Evolutionary conservation across 2,888 invertebrate genomes (phyloP), one percentile per base, ranked within the genome.

Genomic region (Notodonta dromedarius): DNA sequence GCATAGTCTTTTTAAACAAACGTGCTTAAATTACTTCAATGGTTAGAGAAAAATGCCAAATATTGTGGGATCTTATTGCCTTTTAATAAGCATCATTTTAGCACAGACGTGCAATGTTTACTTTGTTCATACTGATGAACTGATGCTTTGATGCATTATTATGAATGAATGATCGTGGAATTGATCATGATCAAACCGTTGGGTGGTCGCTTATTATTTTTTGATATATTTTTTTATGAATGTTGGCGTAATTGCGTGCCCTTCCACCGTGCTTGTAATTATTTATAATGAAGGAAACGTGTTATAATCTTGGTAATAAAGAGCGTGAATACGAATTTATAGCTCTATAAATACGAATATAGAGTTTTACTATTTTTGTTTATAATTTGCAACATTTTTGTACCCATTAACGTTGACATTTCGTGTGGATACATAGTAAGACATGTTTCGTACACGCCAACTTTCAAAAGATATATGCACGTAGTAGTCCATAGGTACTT

Each of bases 141-240:
- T 24, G 24, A 24, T 24, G 24, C 24, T 2, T 24, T 24, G 24
- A 24, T 24, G 24, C 24, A 24, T 24, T 24, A 24, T 24, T 24
- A 24, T 65, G 66, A 65, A 53, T 63, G 64, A 69, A 63, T 70
- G 74, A 77, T 73, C 62, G 65, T 71, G 59, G 70, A 79, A 80
- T 78, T 78, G 81, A 81, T 86, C 77, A 79, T 74, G 75, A 79
- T 74, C 73, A 60, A 61, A 67, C 74, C 59, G 64, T 67, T 68
- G 74, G 74, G 75, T 73, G 77, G 73, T 62, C 75, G 53, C 51
- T 61, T 67, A 69, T 69, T 66, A 68, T 32, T 57, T 67, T 65
- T 70, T 63, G 58, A 55, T 56, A 40, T 57, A 58, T 56, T 65
- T 68, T 71, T 64, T 69, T 66, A 48, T 67, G 48, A 40, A 61